Evolutionary conservation across 1,140 invertebrate genomes (phyloP), one percentile per base, ranked within the genome.

Genomic region (Eueides isabella): DNA sequence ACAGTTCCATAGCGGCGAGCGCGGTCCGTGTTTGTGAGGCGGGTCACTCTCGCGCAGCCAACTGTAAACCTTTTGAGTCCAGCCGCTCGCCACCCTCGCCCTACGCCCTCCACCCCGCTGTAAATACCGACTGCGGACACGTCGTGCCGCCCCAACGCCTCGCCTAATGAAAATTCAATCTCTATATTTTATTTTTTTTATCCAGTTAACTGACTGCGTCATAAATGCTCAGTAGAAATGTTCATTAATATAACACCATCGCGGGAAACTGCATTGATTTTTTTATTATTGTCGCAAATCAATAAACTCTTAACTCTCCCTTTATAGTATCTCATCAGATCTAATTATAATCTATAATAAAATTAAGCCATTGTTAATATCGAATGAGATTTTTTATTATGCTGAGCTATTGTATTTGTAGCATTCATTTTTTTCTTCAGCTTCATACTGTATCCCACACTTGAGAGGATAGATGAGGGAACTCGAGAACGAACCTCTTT

Each of bases 81-180:
- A 87, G 80, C 82, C 83, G 82, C 80, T 86, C 86, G 87, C 81
- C 84, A 72, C 88, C 86, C 81, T 71, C 73, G 7, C 76, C 75
- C 79, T 67, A 68, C 67, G 12, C 41, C 38, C 44, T 65, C 41
- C 69, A 76, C 72, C 64, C 71, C 62, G 48, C 86, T 88, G 86
- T 90, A 87, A 87, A 90, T 86, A 88, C 81, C 80, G 80, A 78
- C 80, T 82, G 85, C 83, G 83, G 83, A 89, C 81, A 86, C 84
- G 79, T 73, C 87, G 89, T 90, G 83, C 89, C 89, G 89, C 89
- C 85, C 88, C 87, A 88, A 89, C 88, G 88, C 89, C 85, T 89
- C 85, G 76, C 80, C 87, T 92, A 91, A 91, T 92, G 90, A 92
- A 91, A 92, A 90, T 89, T 88, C 85, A 79, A 90, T 91, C 85